Evolutionary conservation across 2,113 vertebrate genomes (phyloP).

Genomic region (Hassar affinis): DNA sequence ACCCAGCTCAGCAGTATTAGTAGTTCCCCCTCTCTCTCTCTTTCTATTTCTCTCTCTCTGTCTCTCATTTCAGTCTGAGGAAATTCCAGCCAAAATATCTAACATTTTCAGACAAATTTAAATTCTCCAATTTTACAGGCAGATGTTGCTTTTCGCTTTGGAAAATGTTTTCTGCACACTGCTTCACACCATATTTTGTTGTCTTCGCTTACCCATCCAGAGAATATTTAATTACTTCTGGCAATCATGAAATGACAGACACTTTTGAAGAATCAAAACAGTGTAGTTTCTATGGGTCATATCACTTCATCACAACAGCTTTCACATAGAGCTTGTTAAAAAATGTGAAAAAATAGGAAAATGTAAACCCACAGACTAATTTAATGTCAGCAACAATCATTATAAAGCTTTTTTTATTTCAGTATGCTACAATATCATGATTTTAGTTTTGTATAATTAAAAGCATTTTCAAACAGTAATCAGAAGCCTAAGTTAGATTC

Average conservation of each 20-base stretch:
- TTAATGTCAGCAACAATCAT: not conserved
- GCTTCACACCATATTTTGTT: not conserved
- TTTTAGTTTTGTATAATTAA: not conserved
- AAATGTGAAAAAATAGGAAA: not conserved
- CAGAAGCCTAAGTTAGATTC: not conserved
- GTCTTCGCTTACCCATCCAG: slow-evolving; percentile 15
- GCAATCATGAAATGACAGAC: slow-evolving; percentile 4
- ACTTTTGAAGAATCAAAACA: slow-evolving; percentile 5
- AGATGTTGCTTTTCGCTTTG: not conserved
- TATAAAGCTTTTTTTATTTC: not conserved
- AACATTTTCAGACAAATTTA: not conserved
- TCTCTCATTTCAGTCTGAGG: not conserved
- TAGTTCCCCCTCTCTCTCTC: not conserved
- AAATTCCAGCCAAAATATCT: not conserved
- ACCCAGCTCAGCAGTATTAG: not conserved
- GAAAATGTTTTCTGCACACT: not conserved
- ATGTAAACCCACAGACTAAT: not conserved
- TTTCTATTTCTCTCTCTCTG: not conserved
- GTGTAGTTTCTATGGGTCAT: not conserved
- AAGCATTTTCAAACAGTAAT: not conserved
- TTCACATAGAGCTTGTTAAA: not conserved
- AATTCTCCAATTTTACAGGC: not conserved
- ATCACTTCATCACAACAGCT: not conserved
- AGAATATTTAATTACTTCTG: slow-evolving; percentile 9
- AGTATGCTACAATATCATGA: not conserved